Evolutionary conservation across 2,888 invertebrate genomes (phyloP).

Genomic region (Heterodera filipjevi): DNA sequence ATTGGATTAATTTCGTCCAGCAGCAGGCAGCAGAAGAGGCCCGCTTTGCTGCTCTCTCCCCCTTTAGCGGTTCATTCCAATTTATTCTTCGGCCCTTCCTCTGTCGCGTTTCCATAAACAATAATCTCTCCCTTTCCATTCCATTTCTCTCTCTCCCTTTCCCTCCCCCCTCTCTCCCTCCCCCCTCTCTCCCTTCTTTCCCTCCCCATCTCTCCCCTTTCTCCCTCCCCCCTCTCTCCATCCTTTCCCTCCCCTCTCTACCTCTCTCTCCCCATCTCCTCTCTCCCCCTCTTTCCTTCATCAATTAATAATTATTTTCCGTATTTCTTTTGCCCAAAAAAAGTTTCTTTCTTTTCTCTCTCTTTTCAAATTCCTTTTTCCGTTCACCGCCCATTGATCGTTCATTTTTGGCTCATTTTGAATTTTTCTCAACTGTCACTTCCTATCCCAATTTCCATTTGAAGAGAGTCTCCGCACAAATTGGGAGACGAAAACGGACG

Average conservation of each 20-base stretch:
- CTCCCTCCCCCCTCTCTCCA: too few species aligned
- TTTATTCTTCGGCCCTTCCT: neutral
- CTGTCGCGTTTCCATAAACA: neutral
- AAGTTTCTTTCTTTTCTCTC: too few species aligned
- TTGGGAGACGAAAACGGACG: conserved; percentile 3
- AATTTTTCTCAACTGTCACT: neutral
- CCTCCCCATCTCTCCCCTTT: too few species aligned
- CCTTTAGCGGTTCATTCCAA: neutral
- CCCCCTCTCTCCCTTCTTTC: too few species aligned
- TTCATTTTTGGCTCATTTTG: neutral
- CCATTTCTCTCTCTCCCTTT: too few species aligned
- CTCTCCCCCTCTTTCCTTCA: neutral
- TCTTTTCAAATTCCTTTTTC: neutral
- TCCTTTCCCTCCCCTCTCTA: too few species aligned
- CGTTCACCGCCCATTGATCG: neutral
- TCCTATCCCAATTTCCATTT: neutral
- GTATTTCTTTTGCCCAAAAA: too few species aligned
- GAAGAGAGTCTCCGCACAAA: conserved; percentile 3
- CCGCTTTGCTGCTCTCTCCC: neutral
- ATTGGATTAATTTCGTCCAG: conserved; percentile 18
- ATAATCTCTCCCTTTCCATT: neutral
- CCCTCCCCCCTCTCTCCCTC: too few species aligned
- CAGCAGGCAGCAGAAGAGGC: conserved; percentile 5
- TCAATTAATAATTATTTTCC: neutral
- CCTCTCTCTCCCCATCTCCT: too few species aligned